Percentiles rank a stretch among this genome's conserved stretches.
Evolutionary conservation across 2,797 vertebrate species (phyloP).

Genomic region (Micropoecilia bifurca): DNA sequence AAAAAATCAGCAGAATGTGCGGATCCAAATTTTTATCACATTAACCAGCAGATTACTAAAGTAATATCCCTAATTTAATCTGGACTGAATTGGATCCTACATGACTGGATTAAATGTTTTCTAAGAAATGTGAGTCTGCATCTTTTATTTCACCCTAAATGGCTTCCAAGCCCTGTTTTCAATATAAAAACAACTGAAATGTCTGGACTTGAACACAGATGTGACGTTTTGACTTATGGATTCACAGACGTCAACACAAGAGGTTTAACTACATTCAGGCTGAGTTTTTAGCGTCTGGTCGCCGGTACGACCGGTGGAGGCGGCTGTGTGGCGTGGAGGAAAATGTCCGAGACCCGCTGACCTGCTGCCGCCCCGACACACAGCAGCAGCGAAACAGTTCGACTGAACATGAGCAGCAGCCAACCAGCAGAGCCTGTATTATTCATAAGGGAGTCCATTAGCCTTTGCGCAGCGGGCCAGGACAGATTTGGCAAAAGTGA

Average conservation of each 20-base stretch:
- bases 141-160: neutral
- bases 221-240: neutral
- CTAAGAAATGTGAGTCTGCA: neutral
- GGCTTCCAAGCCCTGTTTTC: neutral
- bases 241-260: neutral
- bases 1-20: too few species aligned
- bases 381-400: constrained; percentile 37
- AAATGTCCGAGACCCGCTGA: constrained; percentile 54
- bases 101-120: neutral
- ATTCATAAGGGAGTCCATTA: constrained; percentile 75
- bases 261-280: neutral
- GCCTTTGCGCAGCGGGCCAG: constrained; percentile 53
- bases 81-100: neutral
- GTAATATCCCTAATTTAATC: neutral
- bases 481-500: constrained; percentile 43
- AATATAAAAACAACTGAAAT: neutral
- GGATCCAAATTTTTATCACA: neutral
- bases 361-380: constrained; percentile 48
- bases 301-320: constrained; percentile 24
- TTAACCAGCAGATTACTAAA: too few species aligned
- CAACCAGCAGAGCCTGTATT: constrained; percentile 67
- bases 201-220: neutral
- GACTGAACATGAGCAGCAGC: constrained; percentile 54
- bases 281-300: constrained; percentile 6
- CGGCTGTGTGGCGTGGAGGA: constrained; percentile 9